Conservation (phyloP, 1,140 invertebrate species). For the Muscidifurax raptorellus region DNA sequence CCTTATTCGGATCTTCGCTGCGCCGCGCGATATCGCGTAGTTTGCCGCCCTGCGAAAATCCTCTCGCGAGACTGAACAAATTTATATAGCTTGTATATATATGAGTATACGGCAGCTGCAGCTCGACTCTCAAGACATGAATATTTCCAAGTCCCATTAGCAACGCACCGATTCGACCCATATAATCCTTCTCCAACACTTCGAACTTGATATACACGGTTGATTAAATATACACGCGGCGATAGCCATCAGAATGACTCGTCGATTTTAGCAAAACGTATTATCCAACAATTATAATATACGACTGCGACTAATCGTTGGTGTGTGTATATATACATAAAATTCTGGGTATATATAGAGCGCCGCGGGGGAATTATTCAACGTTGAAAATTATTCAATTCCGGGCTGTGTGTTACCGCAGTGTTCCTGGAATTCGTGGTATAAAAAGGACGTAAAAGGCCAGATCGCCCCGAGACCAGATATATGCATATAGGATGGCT, state of each 20-base stretch:
- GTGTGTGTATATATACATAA: not conserved
- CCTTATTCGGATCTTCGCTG: not conserved
- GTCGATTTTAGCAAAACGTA: not conserved
- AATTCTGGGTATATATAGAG: not conserved
- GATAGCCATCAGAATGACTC: not conserved
- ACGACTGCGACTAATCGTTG: no score
- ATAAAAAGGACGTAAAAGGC: constrained; percentile 45
- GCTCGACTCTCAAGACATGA: not conserved
- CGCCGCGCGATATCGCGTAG: not conserved
- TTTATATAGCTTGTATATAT: no score
- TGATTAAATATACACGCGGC: not conserved
- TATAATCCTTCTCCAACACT: not conserved
- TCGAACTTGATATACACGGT: not conserved
- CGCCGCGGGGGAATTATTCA: constrained; percentile 5
- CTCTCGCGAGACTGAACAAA: no score
- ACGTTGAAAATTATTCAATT: constrained; percentile 45
- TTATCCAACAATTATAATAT: no score
- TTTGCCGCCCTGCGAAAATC: not conserved
- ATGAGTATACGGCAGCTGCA: not conserved
- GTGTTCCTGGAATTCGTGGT: constrained; percentile 8
- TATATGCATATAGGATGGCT: no score
- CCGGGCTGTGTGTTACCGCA: not conserved
- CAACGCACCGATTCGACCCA: not conserved
- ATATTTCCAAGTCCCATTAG: constrained; percentile 1
- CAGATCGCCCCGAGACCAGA: not conserved